These are phyloP conservation scores for Porites australiensis DNA, from an alignment of 64 coral and sea anemone genomes.

Conservation along the genomic window DNA sequence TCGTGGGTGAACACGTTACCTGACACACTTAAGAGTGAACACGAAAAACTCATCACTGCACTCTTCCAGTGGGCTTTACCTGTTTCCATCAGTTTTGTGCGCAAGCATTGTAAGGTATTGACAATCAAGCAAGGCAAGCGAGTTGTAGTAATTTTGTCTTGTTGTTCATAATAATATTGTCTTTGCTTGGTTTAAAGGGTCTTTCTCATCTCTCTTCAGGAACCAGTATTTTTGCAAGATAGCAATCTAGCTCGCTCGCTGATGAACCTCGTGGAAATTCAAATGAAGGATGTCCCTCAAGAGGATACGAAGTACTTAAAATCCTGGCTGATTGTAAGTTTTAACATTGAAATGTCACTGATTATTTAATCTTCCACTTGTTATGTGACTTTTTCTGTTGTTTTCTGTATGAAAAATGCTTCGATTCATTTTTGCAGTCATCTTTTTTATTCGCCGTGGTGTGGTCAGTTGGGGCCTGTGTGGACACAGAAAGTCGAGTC, in stretches of 20 bases:
- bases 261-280: conserved; percentile 98
- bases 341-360: background rate
- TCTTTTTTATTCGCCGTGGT: conserved; percentile 94
- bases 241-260: conserved; percentile 96
- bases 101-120: conserved; percentile 94
- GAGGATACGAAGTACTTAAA: conserved; percentile 92
- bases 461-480: conserved; percentile 97
- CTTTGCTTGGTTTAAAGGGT: too few relatives aligned
- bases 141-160: too few relatives aligned
- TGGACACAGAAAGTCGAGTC: conserved; percentile 95
- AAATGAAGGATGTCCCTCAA: conserved; percentile 85
- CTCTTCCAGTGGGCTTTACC: conserved; percentile 95
- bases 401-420: background rate
- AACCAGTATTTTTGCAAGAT: conserved; percentile 85
- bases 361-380: too few relatives aligned
- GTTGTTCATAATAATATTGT: too few relatives aligned
- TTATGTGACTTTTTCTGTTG: too few relatives aligned
- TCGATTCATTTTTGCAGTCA: conserved; percentile 65
- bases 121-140: too few relatives aligned
- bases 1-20: conserved; percentile 87
- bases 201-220: conserved; percentile 39
- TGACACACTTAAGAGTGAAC: conserved; percentile 64
- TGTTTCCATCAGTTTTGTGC: conserved; percentile 85
- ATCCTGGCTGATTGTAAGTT: conserved; percentile 96
- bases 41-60: conserved; percentile 76